phyloP scores from a whole-genome alignment of 1,140 invertebrate genomes.

The Neelides sp. region DNA sequence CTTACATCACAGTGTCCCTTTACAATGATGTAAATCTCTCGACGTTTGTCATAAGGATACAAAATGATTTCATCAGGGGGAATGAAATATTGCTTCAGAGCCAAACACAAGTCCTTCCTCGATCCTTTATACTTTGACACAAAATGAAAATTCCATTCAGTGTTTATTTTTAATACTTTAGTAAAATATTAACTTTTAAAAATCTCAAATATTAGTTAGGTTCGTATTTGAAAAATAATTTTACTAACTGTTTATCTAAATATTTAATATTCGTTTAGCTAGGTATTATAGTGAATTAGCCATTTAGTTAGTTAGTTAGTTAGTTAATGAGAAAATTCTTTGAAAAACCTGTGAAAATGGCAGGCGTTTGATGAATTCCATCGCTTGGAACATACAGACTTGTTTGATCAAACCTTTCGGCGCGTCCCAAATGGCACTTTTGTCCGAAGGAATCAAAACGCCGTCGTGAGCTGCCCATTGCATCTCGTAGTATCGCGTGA shows the following conservation, averaged over 20 bases:
- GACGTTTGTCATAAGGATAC: conserved; percentile 15
- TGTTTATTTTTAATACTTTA: no score
- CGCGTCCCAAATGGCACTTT: conserved; percentile 23
- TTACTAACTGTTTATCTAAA: no score
- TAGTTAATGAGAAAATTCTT: no score
- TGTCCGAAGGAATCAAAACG: conserved; percentile 17
- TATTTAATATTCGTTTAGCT: no score
- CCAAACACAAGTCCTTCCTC: conserved; percentile 4
- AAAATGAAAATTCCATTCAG: no score
- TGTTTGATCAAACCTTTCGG: conserved; percentile 11
- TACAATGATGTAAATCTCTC: conserved; percentile 24
- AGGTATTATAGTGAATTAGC: no score
- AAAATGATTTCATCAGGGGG: conserved; percentile 23
- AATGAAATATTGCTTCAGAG: conserved; percentile 25
- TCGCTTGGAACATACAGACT: conserved; percentile 10
- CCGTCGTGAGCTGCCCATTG: conserved; percentile 23
- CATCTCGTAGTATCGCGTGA: conserved; percentile 22
- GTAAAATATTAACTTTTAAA: no score
- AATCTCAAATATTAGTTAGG: no score
- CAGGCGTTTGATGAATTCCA: conserved; percentile 12
- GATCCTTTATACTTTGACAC: no score
- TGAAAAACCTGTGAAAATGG: no score
- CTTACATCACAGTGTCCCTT: conserved; percentile 20
- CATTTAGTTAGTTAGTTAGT: no score
- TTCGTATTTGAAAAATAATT: no score